Percentiles rank a stretch among this genome's conserved stretches.
Conservation (phyloP, 1,140 invertebrate species). For the Argopecten irradians region DNA sequence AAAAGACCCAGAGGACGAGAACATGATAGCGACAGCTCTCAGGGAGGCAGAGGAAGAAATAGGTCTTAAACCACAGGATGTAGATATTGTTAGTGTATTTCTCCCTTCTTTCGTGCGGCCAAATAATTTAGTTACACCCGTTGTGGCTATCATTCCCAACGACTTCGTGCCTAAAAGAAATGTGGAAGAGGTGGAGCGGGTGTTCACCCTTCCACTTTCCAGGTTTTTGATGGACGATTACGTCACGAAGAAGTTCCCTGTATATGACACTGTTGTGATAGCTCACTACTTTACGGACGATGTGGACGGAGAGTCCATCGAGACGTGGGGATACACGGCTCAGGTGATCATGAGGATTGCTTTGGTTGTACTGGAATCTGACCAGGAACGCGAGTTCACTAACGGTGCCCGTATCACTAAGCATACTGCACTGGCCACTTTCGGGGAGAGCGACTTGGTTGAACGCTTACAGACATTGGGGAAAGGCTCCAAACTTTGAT, state of each 20-base stretch:
- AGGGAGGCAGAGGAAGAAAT: constrained; percentile 64
- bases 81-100: constrained; percentile 55
- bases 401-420: neutral
- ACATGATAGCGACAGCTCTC: constrained; percentile 57
- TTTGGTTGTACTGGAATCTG: constrained; percentile 38
- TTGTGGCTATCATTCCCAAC: constrained; percentile 57
- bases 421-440: neutral
- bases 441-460: neutral
- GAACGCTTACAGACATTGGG: neutral
- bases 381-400: constrained; percentile 1
- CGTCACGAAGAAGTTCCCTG: neutral
- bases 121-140: constrained; percentile 52
- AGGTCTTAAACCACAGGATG: constrained; percentile 47
- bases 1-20: constrained; percentile 46
- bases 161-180: constrained; percentile 58
- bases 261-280: neutral
- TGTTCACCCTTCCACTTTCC: constrained; percentile 54
- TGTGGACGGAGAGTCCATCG: constrained; percentile 34
- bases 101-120: constrained; percentile 48
- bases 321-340: constrained; percentile 55
- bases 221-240: constrained; percentile 52
- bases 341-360: constrained; percentile 41
- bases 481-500: neutral
- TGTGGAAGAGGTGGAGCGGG: constrained; percentile 52
- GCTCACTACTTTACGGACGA: constrained; percentile 41